Percentiles rank a stretch among this genome's conserved stretches.
Conservation (phyloP, 2,797 vertebrate species). For the Cebuella pygmaea region DNA sequence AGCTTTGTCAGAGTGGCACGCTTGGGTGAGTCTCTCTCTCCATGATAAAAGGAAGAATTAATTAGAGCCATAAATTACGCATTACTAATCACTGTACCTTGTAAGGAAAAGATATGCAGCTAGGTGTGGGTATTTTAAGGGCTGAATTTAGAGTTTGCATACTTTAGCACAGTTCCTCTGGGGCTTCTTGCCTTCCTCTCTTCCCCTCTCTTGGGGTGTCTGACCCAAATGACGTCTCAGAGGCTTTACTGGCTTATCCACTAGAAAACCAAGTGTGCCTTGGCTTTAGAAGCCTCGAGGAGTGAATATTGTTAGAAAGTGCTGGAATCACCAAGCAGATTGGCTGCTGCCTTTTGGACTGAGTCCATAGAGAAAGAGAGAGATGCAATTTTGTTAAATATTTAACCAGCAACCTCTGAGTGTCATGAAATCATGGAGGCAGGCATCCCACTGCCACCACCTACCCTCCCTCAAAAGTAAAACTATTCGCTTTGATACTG, state of each 20-base stretch:
- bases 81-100: constrained; percentile 57
- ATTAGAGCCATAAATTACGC: constrained; percentile 69
- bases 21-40: constrained; percentile 51
- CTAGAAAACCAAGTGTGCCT: constrained; percentile 36
- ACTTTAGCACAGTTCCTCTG: not conserved
- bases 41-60: constrained; percentile 68
- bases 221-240: constrained; percentile 29
- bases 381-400: constrained; percentile 62
- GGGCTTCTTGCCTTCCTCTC: not conserved
- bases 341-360: constrained; percentile 51
- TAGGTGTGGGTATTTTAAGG: not conserved
- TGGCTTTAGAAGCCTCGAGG: constrained; percentile 32
- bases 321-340: not conserved
- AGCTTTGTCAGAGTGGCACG: constrained; percentile 3
- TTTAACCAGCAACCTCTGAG: constrained; percentile 45
- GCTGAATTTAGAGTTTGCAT: not conserved
- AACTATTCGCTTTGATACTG: constrained; percentile 57
- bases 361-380: constrained; percentile 27
- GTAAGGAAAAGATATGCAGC: constrained; percentile 9
- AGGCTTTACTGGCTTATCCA: constrained; percentile 21
- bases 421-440: constrained; percentile 11
- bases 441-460: not conserved
- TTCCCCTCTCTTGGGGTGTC: not conserved
- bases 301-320: not conserved
- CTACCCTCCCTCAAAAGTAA: not conserved